phyloP scores from a whole-genome alignment of 2,113 vertebrate species.

The Rhea pennata region DNA sequence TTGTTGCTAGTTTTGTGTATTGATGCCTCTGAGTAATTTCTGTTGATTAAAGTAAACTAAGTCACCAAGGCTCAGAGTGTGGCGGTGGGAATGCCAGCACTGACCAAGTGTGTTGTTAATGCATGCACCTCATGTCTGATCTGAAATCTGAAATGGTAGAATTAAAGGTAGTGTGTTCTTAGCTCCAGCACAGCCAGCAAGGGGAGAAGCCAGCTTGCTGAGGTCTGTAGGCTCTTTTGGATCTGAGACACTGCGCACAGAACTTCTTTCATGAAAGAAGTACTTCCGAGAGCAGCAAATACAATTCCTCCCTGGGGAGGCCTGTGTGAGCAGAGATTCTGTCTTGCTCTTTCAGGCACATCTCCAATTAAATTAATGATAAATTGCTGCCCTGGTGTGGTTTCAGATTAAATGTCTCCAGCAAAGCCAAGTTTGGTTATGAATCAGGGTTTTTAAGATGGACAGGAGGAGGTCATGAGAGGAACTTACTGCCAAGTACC shows the following conservation, averaged over 20 bases:
- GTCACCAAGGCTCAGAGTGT: background rate
- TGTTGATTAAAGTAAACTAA: background rate
- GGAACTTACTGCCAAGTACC: background rate
- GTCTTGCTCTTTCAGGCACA: conserved; percentile 33
- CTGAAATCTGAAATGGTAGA: background rate
- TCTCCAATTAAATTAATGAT: conserved; percentile 66
- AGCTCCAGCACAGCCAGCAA: background rate
- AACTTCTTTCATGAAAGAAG: conserved; percentile 11
- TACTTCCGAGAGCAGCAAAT: conserved; percentile 12
- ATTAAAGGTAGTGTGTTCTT: background rate
- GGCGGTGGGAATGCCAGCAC: background rate
- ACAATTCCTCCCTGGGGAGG: conserved; percentile 50
- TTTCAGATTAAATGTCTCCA: conserved; percentile 55
- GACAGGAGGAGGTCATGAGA: background rate
- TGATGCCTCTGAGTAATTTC: background rate
- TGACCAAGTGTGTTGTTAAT: background rate
- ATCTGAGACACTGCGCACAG: conserved; percentile 17
- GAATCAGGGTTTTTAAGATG: conserved; percentile 35
- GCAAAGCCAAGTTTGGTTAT: conserved; percentile 24
- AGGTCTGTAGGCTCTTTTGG: background rate
- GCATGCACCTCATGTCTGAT: fast-evolving
- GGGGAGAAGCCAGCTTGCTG: background rate
- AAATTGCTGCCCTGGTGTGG: conserved; percentile 42
- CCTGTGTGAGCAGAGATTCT: conserved; percentile 12
- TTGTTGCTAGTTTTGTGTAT: background rate